A percentile compares a stretch with the other conserved stretches of the same genome.
phyloP scores from a whole-genome alignment of 2,113 vertebrate genomes.

The Acrocephalus arundinaceus region DNA sequence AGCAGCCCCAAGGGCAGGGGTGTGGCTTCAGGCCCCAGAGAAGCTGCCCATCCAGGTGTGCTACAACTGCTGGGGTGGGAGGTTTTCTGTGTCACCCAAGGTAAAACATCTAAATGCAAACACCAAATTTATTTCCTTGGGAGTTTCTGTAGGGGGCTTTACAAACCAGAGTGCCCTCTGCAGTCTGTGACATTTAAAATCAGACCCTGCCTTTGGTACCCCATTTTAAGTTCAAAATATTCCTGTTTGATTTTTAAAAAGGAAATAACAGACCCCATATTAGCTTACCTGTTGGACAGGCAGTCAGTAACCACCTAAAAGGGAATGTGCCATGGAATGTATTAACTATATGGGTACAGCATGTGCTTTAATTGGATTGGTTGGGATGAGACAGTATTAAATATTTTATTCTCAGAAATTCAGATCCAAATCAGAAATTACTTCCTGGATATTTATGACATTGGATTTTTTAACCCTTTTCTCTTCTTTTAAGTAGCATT shows the following conservation, averaged over 20 bases:
- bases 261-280: not conserved
- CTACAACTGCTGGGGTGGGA: accelerated
- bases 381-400: not conserved
- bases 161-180: not conserved
- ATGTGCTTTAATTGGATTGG: not conserved
- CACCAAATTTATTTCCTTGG: not conserved
- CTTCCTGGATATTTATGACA: not conserved
- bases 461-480: not conserved
- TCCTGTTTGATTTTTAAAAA: not conserved
- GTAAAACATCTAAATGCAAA: not conserved
- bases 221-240: not conserved
- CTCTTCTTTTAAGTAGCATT: not conserved
- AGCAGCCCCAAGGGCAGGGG: not conserved
- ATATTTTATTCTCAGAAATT: not conserved
- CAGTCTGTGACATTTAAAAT: not conserved
- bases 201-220: not conserved
- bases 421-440: not conserved
- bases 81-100: not conserved
- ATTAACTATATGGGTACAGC: not conserved
- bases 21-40: accelerated
- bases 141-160: not conserved
- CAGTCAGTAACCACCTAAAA: not conserved
- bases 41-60: not conserved
- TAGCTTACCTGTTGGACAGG: not conserved
- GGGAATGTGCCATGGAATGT: not conserved